These are phyloP conservation scores for Riptortus pedestris DNA, from an alignment of 1,140 invertebrate species.

Conservation along the genomic window DNA sequence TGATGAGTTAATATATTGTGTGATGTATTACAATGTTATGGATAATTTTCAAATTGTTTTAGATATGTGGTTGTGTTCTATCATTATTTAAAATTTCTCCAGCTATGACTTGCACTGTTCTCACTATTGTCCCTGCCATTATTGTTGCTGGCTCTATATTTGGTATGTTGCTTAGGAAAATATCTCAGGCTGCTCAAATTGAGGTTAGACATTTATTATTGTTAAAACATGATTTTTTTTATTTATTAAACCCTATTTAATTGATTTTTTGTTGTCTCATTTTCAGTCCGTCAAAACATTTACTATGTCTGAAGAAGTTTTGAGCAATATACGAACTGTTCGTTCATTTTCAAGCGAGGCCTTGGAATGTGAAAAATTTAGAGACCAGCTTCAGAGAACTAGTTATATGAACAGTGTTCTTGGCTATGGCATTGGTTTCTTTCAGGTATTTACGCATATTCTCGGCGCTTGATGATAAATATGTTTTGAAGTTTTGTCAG, in stretches of 20 bases:
- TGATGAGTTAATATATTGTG: too few relatives aligned
- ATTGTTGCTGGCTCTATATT: slow-evolving; percentile 65
- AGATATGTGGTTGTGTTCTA: slow-evolving; percentile 62
- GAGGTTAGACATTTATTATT: slow-evolving; percentile 46
- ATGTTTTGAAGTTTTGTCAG: too few relatives aligned
- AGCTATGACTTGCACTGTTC: slow-evolving; percentile 69
- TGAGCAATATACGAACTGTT: slow-evolving; percentile 83
- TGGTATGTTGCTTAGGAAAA: slow-evolving; percentile 56
- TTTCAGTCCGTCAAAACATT: slow-evolving; percentile 67
- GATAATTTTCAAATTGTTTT: too few relatives aligned
- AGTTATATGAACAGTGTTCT: slow-evolving; percentile 61
- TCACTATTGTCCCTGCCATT: slow-evolving; percentile 70
- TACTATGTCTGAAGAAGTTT: slow-evolving; percentile 80
- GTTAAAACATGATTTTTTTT: slow-evolving; percentile 20
- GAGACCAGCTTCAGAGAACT: slow-evolving; percentile 59
- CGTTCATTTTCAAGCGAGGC: slow-evolving; percentile 87
- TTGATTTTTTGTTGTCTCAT: too few relatives aligned
- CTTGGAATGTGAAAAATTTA: slow-evolving; percentile 65
- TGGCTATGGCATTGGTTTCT: slow-evolving; percentile 82
- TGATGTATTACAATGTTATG: too few relatives aligned
- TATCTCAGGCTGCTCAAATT: slow-evolving; percentile 64
- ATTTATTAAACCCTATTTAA: background rate
- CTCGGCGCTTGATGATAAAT: too few relatives aligned
- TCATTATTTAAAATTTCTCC: slow-evolving; percentile 76
- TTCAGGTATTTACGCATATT: slow-evolving; percentile 57